Percentiles rank a stretch among this genome's conserved stretches.
Evolutionary conservation across 2,113 vertebrate species (phyloP).

Genomic region (Colossoma macropomum): DNA sequence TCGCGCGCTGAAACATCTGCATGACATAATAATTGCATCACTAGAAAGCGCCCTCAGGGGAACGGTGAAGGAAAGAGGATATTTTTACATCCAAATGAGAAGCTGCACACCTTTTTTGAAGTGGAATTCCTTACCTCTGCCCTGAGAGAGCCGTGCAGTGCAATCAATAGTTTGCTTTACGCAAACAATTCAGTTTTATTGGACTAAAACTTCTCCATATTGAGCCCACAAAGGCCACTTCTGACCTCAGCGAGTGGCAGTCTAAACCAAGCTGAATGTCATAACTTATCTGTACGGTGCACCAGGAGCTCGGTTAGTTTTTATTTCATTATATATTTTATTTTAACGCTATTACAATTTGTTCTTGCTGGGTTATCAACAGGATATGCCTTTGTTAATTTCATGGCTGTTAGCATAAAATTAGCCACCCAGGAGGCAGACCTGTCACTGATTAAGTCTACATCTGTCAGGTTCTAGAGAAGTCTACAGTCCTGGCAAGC

Average conservation of each 20-base stretch:
- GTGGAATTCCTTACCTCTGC: slow-evolving; percentile 18
- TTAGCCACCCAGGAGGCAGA: neutral
- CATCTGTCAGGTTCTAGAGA: neutral
- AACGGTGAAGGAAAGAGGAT: slow-evolving; percentile 17
- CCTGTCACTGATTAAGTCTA: neutral
- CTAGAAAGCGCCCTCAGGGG: slow-evolving; percentile 10
- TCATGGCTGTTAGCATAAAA: slow-evolving; percentile 1
- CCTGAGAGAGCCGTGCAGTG: slow-evolving; percentile 9
- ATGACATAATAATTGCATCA: slow-evolving; percentile 45
- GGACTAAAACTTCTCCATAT: neutral
- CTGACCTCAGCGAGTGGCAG: neutral
- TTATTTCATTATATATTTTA: neutral
- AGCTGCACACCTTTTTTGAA: slow-evolving; percentile 13
- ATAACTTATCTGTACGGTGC: too few species aligned
- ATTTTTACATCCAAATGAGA: slow-evolving; percentile 40
- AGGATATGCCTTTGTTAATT: neutral
- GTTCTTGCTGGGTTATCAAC: neutral
- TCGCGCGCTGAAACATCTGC: slow-evolving; percentile 24
- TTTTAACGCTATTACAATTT: neutral
- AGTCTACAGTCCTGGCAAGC: neutral
- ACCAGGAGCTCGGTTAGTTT: neutral
- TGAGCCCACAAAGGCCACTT: neutral
- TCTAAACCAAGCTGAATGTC: neutral
- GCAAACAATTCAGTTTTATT: slow-evolving; percentile 9
- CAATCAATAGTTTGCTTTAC: slow-evolving; percentile 7